Evolutionary conservation across 1,140 invertebrate species (phyloP).

Genomic region (Lucilia sericata): DNA sequence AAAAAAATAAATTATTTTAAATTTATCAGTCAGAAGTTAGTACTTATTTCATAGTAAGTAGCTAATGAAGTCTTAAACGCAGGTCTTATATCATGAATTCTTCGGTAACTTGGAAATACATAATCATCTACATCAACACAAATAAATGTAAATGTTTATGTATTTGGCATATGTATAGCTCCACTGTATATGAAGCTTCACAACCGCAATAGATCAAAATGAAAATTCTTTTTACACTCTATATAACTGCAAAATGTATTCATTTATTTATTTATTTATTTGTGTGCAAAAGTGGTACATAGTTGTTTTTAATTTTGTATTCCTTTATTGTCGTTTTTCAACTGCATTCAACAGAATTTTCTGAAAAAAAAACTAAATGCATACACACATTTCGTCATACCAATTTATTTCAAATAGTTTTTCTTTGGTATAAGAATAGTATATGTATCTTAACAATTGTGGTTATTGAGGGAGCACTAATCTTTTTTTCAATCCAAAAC

Average conservation of each 20-base stretch:
- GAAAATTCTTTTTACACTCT: conserved; percentile 34
- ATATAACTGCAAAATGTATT: background rate
- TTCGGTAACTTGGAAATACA: too few relatives aligned
- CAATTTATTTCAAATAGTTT: background rate
- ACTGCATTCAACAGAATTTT: conserved; percentile 12
- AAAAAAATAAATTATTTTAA: too few relatives aligned
- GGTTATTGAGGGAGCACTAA: background rate
- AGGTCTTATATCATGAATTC: too few relatives aligned
- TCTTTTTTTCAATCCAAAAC: too few relatives aligned
- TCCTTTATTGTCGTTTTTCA: background rate
- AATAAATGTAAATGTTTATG: too few relatives aligned
- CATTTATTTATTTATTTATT: background rate
- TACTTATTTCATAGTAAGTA: too few relatives aligned
- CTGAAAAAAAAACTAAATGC: background rate
- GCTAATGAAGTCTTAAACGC: too few relatives aligned
- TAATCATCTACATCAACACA: too few relatives aligned
- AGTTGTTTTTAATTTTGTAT: background rate
- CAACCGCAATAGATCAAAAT: conserved; percentile 37
- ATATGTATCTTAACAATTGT: background rate
- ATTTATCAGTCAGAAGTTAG: too few relatives aligned
- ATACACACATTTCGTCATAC: background rate
- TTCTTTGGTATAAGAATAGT: background rate
- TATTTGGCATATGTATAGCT: too few relatives aligned
- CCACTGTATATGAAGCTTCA: background rate
- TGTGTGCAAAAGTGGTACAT: background rate